Evolutionary conservation across 1,140 invertebrate genomes (phyloP).

Genomic region (Philotrypesis tridentata): DNA sequence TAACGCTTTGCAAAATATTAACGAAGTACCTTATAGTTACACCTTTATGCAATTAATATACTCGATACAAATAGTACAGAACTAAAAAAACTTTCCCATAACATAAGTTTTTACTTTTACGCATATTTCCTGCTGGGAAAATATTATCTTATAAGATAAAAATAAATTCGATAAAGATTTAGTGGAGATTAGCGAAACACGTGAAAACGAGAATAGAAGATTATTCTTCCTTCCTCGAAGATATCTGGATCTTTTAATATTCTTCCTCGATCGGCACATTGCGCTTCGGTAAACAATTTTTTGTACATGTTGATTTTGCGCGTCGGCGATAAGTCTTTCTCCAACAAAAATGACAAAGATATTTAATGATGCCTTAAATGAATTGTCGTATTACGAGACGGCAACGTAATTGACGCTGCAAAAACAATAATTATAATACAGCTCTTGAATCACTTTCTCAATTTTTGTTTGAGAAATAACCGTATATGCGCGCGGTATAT

Average conservation of each 20-base stretch:
- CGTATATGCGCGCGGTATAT: no score
- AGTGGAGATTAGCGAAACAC: background rate
- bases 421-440: background rate
- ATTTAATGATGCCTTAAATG: constrained; percentile 4
- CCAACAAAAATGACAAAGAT: constrained; percentile 11
- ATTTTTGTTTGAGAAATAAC: background rate
- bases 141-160: no score
- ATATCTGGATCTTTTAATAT: background rate
- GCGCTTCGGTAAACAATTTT: constrained; percentile 6
- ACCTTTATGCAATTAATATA: no score
- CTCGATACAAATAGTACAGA: no score
- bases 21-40: no score
- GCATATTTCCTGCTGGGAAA: no score
- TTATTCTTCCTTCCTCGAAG: background rate
- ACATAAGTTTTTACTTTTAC: no score
- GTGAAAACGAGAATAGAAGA: background rate
- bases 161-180: no score
- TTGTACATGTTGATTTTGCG: background rate
- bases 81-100: no score
- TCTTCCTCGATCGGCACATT: background rate
- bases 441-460: background rate
- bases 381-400: background rate
- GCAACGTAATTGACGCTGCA: background rate
- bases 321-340: background rate
- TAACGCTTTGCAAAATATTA: no score